A percentile compares a stretch with the other conserved stretches of the same genome.
Conservation (phyloP, 2,113 vertebrate genomes). For the Bombycilla garrulus region DNA sequence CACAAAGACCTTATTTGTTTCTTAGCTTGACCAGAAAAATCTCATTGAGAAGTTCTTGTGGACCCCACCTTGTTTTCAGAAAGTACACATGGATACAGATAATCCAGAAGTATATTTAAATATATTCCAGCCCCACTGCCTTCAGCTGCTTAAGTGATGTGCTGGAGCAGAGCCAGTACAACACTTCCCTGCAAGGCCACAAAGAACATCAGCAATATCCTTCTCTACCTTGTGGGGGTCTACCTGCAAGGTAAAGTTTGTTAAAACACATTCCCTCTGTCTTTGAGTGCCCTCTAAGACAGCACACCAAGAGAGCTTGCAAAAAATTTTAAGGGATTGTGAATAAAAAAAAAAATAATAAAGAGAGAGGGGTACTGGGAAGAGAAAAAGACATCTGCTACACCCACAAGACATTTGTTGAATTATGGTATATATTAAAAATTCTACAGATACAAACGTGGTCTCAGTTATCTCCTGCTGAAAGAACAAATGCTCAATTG, state of each 20-base stretch:
- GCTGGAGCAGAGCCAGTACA: background rate
- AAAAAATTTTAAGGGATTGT: background rate
- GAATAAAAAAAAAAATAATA: background rate
- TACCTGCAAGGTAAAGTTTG: background rate
- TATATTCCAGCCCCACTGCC: background rate
- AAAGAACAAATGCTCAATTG: background rate
- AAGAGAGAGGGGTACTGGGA: fast-evolving
- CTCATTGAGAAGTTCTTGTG: background rate
- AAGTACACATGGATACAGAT: background rate
- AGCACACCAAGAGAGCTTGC: background rate
- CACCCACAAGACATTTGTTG: constrained; percentile 43
- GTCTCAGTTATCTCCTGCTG: background rate
- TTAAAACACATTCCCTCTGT: background rate
- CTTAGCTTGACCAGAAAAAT: background rate
- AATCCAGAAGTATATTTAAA: background rate
- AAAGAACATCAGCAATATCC: background rate
- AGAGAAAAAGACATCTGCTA: constrained; percentile 16
- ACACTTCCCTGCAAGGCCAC: background rate
- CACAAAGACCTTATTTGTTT: background rate
- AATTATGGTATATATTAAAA: constrained; percentile 35
- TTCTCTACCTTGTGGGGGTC: background rate
- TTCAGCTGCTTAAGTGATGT: background rate
- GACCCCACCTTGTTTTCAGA: background rate
- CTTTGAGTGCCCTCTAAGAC: background rate
- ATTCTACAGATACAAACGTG: background rate